These are phyloP conservation scores for Amiota mariae DNA, from an alignment of 2,888 invertebrate genomes.

Conservation along the genomic window DNA sequence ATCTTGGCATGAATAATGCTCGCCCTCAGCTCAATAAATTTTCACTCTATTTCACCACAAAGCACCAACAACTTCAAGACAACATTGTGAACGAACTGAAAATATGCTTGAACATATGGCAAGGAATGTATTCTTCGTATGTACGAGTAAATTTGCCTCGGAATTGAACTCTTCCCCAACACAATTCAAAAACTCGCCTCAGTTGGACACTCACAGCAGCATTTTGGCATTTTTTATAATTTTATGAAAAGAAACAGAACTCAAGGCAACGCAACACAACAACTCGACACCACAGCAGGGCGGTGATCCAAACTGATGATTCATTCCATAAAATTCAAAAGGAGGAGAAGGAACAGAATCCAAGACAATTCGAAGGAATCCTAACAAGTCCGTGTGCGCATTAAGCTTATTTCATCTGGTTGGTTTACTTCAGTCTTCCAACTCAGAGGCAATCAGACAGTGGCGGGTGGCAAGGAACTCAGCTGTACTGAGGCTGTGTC, in stretches of 20 bases:
- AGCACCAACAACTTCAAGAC: slow-evolving; percentile 56
- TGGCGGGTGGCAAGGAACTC: no score
- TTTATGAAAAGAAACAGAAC: neutral
- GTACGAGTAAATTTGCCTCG: no score
- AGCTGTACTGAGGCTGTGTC: slow-evolving; percentile 42
- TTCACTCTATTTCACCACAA: slow-evolving; percentile 63
- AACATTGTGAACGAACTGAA: slow-evolving; percentile 49
- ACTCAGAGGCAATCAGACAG: neutral
- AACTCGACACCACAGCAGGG: slow-evolving; percentile 66
- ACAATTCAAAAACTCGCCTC: slow-evolving; percentile 23
- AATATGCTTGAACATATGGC: slow-evolving; percentile 23
- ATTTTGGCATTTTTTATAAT: slow-evolving; percentile 25
- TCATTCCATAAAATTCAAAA: slow-evolving; percentile 54
- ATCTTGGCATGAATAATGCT: slow-evolving; percentile 69
- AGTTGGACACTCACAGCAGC: slow-evolving; percentile 45
- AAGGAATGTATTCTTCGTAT: slow-evolving; percentile 12
- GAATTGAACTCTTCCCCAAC: slow-evolving; percentile 22
- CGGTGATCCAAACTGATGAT: slow-evolving; percentile 60
- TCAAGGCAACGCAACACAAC: slow-evolving; percentile 42
- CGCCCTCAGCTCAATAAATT: slow-evolving; percentile 72
- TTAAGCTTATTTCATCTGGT: slow-evolving; percentile 48
- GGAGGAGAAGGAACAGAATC: slow-evolving; percentile 33
- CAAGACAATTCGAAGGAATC: slow-evolving; percentile 65
- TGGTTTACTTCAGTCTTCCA: neutral
- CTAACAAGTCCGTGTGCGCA: slow-evolving; percentile 52